Conservation (phyloP, 2,113 vertebrate species). For the Prunella fulvescens region DNA sequence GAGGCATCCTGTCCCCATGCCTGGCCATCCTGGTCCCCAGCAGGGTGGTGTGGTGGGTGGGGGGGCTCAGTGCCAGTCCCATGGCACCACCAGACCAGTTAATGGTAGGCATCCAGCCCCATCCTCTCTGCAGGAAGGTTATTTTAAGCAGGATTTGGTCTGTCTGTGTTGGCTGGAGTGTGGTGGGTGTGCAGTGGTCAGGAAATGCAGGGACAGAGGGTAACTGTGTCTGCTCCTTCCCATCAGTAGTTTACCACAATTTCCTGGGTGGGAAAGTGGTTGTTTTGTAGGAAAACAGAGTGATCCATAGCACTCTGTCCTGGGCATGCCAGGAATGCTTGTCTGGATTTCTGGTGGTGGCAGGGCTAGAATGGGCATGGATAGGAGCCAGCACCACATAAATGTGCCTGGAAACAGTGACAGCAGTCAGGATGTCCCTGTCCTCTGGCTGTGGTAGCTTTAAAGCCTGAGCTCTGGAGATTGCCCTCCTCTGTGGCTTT, state of each 20-base stretch:
- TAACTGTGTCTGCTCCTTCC: not conserved
- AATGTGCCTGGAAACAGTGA: not conserved
- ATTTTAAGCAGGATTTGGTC: constrained; percentile 22
- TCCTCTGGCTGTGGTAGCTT: not conserved
- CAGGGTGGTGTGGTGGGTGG: not conserved
- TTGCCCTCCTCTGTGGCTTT: not conserved
- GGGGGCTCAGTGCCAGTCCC: not conserved
- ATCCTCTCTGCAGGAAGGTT: not conserved
- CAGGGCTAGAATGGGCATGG: not conserved
- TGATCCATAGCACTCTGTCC: not conserved
- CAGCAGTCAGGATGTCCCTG: not conserved
- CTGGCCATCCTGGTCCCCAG: accelerated
- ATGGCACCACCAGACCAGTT: not conserved
- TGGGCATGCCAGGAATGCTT: not conserved
- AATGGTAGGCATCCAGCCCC: not conserved
- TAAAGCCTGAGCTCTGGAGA: not conserved
- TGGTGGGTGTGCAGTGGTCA: not conserved
- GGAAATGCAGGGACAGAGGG: not conserved
- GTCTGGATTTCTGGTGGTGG: not conserved
- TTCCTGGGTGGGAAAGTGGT: not conserved
- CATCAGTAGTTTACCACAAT: not conserved
- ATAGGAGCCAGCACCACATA: not conserved
- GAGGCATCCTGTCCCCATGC: not conserved
- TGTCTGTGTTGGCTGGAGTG: not conserved
- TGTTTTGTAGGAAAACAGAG: not conserved